phyloP scores from a whole-genome alignment of 2,888 invertebrate genomes.

The Euphydryas editha region DNA sequence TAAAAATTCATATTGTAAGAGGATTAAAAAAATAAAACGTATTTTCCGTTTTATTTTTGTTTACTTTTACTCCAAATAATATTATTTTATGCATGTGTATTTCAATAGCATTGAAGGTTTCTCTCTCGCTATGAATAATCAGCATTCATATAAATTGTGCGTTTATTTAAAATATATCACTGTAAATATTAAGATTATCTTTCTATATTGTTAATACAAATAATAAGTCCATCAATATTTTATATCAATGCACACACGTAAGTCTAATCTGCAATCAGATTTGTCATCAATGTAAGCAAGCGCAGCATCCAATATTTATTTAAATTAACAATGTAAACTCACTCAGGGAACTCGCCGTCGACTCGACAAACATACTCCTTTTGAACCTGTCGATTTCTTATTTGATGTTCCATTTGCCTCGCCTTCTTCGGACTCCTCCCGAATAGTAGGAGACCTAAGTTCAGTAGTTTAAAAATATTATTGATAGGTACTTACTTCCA shows the following conservation, averaged over 20 bases:
- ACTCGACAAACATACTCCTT: constrained; percentile 98
- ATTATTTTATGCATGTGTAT: not conserved
- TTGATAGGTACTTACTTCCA: not conserved
- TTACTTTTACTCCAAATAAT: not conserved
- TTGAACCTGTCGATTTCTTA: constrained; percentile 94
- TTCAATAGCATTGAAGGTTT: not conserved
- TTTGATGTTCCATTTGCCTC: constrained; percentile 97
- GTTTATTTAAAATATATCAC: not conserved
- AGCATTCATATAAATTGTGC: not conserved
- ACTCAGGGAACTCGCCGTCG: constrained; percentile 97
- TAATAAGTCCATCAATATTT: not conserved
- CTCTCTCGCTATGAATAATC: not conserved
- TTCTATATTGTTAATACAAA: not conserved
- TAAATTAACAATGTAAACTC: constrained; percentile 62
- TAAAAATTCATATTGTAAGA: not conserved
- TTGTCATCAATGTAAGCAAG: constrained; percentile 22
- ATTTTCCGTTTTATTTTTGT: no score
- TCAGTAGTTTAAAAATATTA: constrained; percentile 21
- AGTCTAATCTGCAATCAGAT: constrained; percentile 13
- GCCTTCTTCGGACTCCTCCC: constrained; percentile 97
- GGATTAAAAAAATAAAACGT: not conserved
- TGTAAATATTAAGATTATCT: not conserved
- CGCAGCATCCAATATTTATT: constrained; percentile 31
- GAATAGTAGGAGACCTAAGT: constrained; percentile 90
- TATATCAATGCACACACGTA: constrained; percentile 3